These are phyloP conservation scores for Catotricha subobsoleta DNA, from an alignment of 2,888 invertebrate genomes.

Conservation along the genomic window DNA sequence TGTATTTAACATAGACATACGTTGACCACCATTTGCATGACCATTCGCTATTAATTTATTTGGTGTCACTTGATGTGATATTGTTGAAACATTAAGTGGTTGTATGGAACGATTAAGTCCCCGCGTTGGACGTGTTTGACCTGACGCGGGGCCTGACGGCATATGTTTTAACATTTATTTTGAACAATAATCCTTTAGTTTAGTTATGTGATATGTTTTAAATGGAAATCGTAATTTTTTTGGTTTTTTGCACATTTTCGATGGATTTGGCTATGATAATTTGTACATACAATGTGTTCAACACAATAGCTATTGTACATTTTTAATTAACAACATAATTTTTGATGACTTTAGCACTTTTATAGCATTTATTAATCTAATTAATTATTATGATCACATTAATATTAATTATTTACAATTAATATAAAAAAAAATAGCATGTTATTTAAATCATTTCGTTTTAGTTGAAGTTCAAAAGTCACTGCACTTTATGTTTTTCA, in stretches of 20 bases:
- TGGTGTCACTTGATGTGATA: constrained; percentile 20
- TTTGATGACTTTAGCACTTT: not conserved
- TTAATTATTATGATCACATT: not conserved
- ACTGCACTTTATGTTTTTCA: constrained; percentile 7
- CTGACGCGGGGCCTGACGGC: constrained; percentile 22
- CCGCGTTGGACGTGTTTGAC: constrained; percentile 11
- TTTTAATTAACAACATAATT: not conserved
- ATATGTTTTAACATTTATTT: constrained; percentile 15
- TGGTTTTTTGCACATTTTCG: constrained; percentile 3
- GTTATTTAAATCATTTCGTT: too few relatives aligned
- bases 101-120: constrained; percentile 32
- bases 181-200: not conserved
- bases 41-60: constrained; percentile 19
- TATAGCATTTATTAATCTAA: not conserved
- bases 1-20: constrained; percentile 22
- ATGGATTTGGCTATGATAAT: too few relatives aligned
- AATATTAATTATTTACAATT: not conserved
- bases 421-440: not conserved
- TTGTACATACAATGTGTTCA: too few relatives aligned
- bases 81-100: constrained; percentile 46
- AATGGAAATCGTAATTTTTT: constrained; percentile 1
- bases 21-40: constrained; percentile 24
- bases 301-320: not conserved
- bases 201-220: constrained; percentile 2
- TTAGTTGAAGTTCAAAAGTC: constrained; percentile 6